phyloP scores from a whole-genome alignment of 2,888 invertebrate genomes.

The Linyphia triangularis region DNA sequence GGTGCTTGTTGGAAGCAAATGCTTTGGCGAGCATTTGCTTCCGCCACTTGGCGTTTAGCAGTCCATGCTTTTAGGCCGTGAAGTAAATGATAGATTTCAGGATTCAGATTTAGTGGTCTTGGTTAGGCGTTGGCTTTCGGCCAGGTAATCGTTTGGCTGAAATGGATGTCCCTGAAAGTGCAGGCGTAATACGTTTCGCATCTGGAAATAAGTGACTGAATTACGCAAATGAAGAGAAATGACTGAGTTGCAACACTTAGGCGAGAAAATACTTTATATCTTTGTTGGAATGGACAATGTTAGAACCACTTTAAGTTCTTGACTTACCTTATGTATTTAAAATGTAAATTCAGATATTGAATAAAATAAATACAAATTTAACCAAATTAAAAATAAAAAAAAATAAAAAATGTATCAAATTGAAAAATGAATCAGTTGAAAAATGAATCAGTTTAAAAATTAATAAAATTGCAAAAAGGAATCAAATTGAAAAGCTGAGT shows the following conservation, averaged over 20 bases:
- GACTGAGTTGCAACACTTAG: not conserved
- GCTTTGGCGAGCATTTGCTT: constrained; percentile 29
- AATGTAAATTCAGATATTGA: no score
- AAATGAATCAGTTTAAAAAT: no score
- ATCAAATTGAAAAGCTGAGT: no score
- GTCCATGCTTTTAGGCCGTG: not conserved
- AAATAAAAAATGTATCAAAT: no score
- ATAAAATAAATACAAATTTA: no score
- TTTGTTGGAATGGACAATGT: no score
- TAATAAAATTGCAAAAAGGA: no score
- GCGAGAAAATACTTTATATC: constrained; percentile 7
- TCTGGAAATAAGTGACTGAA: constrained; percentile 35
- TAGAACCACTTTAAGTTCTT: no score
- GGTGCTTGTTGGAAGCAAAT: constrained; percentile 29
- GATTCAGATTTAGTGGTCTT: constrained; percentile 64
- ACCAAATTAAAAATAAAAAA: no score
- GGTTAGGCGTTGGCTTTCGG: constrained; percentile 8
- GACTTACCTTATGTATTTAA: no score
- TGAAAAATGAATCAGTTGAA: no score
- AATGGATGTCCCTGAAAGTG: constrained; percentile 52
- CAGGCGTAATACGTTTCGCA: constrained; percentile 43
- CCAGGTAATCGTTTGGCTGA: constrained; percentile 36
- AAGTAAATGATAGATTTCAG: constrained; percentile 56
- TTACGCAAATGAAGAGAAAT: constrained; percentile 60
- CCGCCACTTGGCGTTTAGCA: not conserved